Percentiles rank a stretch among this genome's conserved stretches.
These are phyloP conservation scores for Thera britannica DNA, from an alignment of 2,888 invertebrate species.

Conservation along the genomic window DNA sequence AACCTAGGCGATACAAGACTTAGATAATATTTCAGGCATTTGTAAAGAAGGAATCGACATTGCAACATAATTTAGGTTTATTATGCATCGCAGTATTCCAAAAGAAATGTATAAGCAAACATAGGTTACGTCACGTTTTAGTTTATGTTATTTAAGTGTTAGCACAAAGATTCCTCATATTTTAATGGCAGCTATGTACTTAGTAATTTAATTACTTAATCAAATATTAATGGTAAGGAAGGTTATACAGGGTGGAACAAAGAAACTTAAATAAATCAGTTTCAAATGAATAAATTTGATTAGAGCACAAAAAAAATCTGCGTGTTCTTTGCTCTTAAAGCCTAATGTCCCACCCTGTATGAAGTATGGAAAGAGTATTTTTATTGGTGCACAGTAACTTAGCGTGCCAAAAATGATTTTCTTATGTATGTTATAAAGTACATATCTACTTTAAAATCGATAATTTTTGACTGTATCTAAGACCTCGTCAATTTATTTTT, in stretches of 20 bases:
- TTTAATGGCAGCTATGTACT: slow-evolving; percentile 45
- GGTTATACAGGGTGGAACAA: slow-evolving; percentile 7
- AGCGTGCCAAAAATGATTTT: slow-evolving; percentile 15
- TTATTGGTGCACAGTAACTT: neutral
- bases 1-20: too few relatives aligned
- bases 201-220: slow-evolving; percentile 26
- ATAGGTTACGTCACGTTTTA: slow-evolving; percentile 16
- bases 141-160: slow-evolving; percentile 19
- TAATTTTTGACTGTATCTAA: slow-evolving; percentile 3
- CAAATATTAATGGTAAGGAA: slow-evolving; percentile 1
- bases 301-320: too few relatives aligned
- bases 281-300: neutral
- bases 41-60: slow-evolving; percentile 17
- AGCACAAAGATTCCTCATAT: slow-evolving; percentile 31
- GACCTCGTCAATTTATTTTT: slow-evolving; percentile 26
- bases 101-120: slow-evolving; percentile 18
- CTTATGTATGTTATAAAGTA: slow-evolving; percentile 8
- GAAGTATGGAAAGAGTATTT: neutral
- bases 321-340: too few relatives aligned
- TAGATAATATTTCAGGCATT: too few relatives aligned
- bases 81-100: slow-evolving; percentile 25
- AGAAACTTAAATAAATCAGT: neutral
- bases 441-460: slow-evolving; percentile 12
- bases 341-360: neutral
- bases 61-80: slow-evolving; percentile 9